These are phyloP conservation scores for Poeciliopsis retropinna DNA, from an alignment of 2,113 vertebrate species.

Conservation along the genomic window DNA sequence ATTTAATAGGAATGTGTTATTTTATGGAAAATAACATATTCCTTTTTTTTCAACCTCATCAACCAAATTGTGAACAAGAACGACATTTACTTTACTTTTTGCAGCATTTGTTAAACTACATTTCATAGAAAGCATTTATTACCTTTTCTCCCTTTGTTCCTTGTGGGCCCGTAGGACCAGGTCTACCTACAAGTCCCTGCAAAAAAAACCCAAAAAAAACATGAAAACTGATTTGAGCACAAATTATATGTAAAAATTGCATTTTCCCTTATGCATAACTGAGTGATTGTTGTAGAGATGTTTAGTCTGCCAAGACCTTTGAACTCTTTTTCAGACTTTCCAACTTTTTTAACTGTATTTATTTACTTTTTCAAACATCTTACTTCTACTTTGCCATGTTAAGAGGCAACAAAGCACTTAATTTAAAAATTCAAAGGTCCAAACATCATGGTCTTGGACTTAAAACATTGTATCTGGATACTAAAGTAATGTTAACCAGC, in stretches of 20 bases:
- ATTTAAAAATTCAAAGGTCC: not conserved
- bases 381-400: not conserved
- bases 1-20: not conserved
- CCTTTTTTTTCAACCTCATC: not conserved
- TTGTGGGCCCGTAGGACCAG: slow-evolving; percentile 83
- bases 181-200: slow-evolving; percentile 90
- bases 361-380: not conserved
- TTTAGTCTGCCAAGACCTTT: not conserved
- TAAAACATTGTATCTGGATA: not conserved
- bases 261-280: not conserved
- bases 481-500: not conserved
- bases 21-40: not conserved
- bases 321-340: not conserved
- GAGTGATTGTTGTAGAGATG: not conserved
- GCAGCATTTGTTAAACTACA: not conserved
- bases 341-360: not conserved
- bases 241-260: not conserved
- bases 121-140: slow-evolving; percentile 21
- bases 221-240: slow-evolving; percentile 1
- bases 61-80: not conserved
- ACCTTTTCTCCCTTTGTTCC: slow-evolving; percentile 80
- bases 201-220: slow-evolving; percentile 67
- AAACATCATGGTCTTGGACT: not conserved
- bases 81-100: not conserved
- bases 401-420: not conserved